Percentiles rank a stretch among this genome's conserved stretches.
phyloP scores from a whole-genome alignment of 2,797 vertebrate species.

The Notolabrus celidotus region DNA sequence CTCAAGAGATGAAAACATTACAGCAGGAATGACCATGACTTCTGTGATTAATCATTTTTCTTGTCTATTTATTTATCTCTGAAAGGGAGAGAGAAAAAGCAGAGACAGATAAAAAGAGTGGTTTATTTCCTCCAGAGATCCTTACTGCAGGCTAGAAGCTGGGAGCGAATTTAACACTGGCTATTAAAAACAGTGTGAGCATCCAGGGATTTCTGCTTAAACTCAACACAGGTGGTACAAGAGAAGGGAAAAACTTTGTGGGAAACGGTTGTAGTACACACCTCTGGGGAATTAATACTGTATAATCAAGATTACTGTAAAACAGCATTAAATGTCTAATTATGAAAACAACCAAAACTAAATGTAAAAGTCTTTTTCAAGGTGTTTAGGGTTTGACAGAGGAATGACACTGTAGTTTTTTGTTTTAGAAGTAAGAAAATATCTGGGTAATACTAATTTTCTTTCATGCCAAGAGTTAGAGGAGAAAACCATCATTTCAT shows the following conservation, averaged over 20 bases:
- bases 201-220: conserved; percentile 3
- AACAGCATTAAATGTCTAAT: not conserved
- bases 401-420: not conserved
- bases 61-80: conserved; percentile 23
- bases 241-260: not conserved
- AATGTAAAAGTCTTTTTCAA: not conserved
- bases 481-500: not conserved
- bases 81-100: conserved; percentile 15
- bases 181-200: conserved; percentile 29
- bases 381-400: not conserved
- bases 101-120: not conserved
- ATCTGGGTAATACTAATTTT: not conserved
- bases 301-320: no score
- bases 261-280: not conserved
- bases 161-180: conserved; percentile 24
- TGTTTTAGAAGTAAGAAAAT: not conserved
- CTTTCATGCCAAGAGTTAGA: not conserved
- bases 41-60: conserved; percentile 31
- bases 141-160: conserved; percentile 17
- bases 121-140: conserved; percentile 26
- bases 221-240: conserved; percentile 19
- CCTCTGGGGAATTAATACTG: not conserved
- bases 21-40: conserved; percentile 32
- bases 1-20: conserved; percentile 26
- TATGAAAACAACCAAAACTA: no score